Base-by-base conservation (phyloP, 2,113 vertebrate genomes). In the Atlantisia rogersi region DNA sequence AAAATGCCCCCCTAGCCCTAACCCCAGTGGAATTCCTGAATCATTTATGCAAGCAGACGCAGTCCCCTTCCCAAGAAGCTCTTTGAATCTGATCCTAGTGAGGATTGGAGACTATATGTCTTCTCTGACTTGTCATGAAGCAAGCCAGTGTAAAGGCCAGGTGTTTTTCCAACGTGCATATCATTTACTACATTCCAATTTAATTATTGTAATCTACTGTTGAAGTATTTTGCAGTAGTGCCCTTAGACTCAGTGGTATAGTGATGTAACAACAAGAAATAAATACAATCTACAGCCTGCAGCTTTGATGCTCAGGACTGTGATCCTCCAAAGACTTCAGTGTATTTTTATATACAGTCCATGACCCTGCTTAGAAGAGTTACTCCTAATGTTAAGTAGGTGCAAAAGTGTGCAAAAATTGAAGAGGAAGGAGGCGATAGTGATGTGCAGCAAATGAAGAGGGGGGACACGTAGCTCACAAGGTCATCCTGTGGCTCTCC, bases 1-100 rank as follows among this genome's bases (percentile, higher is more conserved):
- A 90, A 92, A 92, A 65, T 32, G 24, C 0, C 0, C n/a, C 39
- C 63, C 31, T 78, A 84, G 71, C 53, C 55, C 19, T 65, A 76
- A 12, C n/a, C 65, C 31, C 53, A 55, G 46, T 79, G 87, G 75
- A 92, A 96, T 93, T 94, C 64, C 58, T 53, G 55, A 89, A 60
- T 82, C 52, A 40, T 37, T 86, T 90, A 71, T 52, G 42, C 42
- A 88, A 94, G 58, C 82, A 84, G 91, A 35, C 25, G 31, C 40
- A 53, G 56, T 75, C 39, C 67, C 94, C 88, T 90, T 81, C 59
- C 62, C 55, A 82, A 75, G 63, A 79, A 91, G 32, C 39, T 69
- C 65, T 93, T 85, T 86, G 76, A 91, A 77, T 74, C 35, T 90
- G 39, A 59, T 85, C 55, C 56, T 82, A 26, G 56, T 50, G 71